Base-by-base conservation (phyloP, 2,888 invertebrate species). In the Leucoptera coffeella region DNA sequence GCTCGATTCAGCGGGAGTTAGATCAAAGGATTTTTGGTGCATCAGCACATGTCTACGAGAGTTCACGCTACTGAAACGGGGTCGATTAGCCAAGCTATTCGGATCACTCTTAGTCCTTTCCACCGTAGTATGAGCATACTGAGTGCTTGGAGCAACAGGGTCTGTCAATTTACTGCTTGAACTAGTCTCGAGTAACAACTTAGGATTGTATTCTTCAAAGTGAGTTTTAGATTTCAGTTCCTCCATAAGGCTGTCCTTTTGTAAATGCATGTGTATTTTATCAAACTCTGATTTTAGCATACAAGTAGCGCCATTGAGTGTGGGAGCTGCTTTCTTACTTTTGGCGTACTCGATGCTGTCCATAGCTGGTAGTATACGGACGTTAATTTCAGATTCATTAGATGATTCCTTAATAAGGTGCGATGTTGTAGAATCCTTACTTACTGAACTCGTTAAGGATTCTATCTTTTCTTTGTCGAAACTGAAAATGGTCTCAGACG, bases 51-150 rank as follows among this genome's bases (percentile, higher is more conserved):
- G 81, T 11, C 87, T 73, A n/a, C 86, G 75, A 3, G 81, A 80
- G 43, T 76, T 83, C 4, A 82, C 83, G 30, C 81, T 82, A 31
- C 79, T 82, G 28, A 85, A 65, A 10, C 85, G 73, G 32, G 82
- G 81, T 29, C 86, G 73, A 39, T 80, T 79, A 0, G 86, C 83
- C 27, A 83, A 61, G 15, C 82, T 82, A 47, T 87, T 87, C 0
- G 89, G 89, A 65, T 90, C 89, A 41, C 88, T 88, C 50, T 88
- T 89, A 4, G 89, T 89, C 33, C 89, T 75, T 49, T 87, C 88
- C 0, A 87, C 85, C 1, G 84, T 82, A 13, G 80, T 77, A 45
- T 84, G 86, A 4, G 75, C 61, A 40, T 78, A 82, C n/a, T n/a
- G n/a, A n/a, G n/a, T n/a, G n/a, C n/a, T n/a, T 7, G 67, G 72